Conservation (phyloP, 2,797 vertebrate species). For the Pseudochromis fuscus region DNA sequence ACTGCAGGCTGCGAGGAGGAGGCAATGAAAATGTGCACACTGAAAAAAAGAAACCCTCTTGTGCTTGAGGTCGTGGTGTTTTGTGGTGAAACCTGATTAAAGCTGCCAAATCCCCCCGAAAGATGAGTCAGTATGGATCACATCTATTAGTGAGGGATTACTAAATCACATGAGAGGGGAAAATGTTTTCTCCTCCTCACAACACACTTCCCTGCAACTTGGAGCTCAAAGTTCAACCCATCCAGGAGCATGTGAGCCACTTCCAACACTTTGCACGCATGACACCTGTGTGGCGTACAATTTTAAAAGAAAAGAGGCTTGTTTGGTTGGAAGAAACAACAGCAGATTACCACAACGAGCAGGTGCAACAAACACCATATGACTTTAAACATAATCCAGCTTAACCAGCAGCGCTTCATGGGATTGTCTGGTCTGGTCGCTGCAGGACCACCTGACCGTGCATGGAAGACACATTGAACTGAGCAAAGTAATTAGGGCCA, state of each 20-base stretch:
- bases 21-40: background rate
- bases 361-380: slow-evolving; percentile 54
- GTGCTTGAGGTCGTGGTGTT: slow-evolving; percentile 11
- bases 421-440: slow-evolving; percentile 65
- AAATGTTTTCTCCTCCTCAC: background rate
- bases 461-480: background rate
- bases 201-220: background rate
- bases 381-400: slow-evolving; percentile 72
- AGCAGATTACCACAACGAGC: slow-evolving; percentile 1
- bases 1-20: slow-evolving; percentile 32
- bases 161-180: background rate
- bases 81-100: background rate
- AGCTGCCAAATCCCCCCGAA: slow-evolving; percentile 7
- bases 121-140: slow-evolving; percentile 7
- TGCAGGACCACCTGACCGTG: slow-evolving; percentile 54
- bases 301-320: slow-evolving; percentile 7
- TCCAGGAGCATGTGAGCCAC: background rate
- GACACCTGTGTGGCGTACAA: slow-evolving; percentile 46
- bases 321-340: background rate
- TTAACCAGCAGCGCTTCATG: slow-evolving; percentile 73
- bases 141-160: slow-evolving; percentile 15
- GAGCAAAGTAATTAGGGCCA: background rate
- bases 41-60: background rate
- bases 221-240: slow-evolving; percentile 61
- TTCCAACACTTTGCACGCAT: background rate